Percentiles rank a stretch among this genome's conserved stretches.
Conservation (phyloP, 1,140 invertebrate species). For the Drosophila pectinifera region DNA sequence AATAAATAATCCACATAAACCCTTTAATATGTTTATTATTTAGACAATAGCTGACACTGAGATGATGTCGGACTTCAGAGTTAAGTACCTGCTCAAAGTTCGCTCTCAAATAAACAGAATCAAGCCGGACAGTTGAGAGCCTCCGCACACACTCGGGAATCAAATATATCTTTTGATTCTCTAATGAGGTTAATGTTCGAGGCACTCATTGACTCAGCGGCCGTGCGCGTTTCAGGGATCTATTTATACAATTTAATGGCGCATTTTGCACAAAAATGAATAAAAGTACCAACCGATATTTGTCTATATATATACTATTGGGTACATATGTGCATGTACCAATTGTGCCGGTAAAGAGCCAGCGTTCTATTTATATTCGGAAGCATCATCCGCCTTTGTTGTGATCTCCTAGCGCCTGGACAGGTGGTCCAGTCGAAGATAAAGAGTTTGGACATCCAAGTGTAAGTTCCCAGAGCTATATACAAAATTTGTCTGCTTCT, state of each 20-base stretch:
- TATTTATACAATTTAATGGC: conserved; percentile 80
- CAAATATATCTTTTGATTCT: conserved; percentile 62
- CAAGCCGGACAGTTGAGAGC: conserved; percentile 39
- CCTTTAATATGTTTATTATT: background rate
- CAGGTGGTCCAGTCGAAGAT: conserved; percentile 60
- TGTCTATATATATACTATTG: conserved; percentile 20
- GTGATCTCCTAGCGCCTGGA: conserved; percentile 12
- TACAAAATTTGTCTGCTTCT: conserved; percentile 13
- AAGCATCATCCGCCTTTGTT: conserved; percentile 46
- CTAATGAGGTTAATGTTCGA: conserved; percentile 83
- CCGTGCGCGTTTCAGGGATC: conserved; percentile 71
- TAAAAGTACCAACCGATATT: conserved; percentile 65
- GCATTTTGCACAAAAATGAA: conserved; percentile 82
- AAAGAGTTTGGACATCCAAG: conserved; percentile 1
- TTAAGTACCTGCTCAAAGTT: background rate
- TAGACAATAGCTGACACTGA: background rate
- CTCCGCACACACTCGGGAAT: conserved; percentile 23
- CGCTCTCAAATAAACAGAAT: conserved; percentile 11
- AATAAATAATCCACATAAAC: too few species aligned
- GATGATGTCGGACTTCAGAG: conserved; percentile 4
- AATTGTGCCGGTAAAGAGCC: conserved; percentile 38
- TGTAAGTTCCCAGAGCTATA: conserved; percentile 16
- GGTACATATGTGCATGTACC: conserved; percentile 17
- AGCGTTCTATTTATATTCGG: conserved; percentile 52
- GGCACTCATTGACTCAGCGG: conserved; percentile 70